phyloP scores from a whole-genome alignment of 2,888 invertebrate genomes.

The Sepiola atlantica region DNA sequence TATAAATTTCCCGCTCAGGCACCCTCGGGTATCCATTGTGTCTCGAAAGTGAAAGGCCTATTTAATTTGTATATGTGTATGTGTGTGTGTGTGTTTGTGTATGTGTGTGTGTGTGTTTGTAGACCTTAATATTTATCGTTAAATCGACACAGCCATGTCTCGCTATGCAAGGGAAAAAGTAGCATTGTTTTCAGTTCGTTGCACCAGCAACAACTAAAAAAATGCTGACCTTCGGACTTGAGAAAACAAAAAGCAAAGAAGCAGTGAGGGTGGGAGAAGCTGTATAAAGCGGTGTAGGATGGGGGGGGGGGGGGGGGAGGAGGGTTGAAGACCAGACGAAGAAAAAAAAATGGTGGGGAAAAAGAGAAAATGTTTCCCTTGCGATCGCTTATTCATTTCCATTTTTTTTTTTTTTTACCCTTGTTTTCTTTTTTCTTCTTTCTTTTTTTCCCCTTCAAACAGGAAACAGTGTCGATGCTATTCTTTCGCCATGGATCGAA shows the following conservation, averaged over 20 bases:
- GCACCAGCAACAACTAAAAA: not conserved
- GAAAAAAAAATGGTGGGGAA: not conserved
- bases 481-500: not conserved
- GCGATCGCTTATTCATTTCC: not conserved
- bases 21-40: too few relatives aligned
- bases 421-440: not conserved
- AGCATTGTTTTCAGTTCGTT: not conserved
- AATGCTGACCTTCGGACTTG: not conserved
- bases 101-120: not conserved
- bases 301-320: not conserved
- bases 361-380: not conserved
- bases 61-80: not conserved
- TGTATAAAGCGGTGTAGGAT: not conserved
- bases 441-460: not conserved
- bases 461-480: not conserved
- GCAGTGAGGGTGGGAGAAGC: not conserved
- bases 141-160: not conserved
- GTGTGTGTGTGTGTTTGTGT: not conserved
- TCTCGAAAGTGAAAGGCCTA: too few relatives aligned
- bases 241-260: not conserved
- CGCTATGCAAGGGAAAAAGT: not conserved
- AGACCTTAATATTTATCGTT: not conserved
- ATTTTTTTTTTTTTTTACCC: too few relatives aligned
- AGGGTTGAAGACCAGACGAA: too few relatives aligned
- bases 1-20: not conserved